Evolutionary conservation across 2,797 vertebrate species (phyloP).

Genomic region (Ibycter americanus): DNA sequence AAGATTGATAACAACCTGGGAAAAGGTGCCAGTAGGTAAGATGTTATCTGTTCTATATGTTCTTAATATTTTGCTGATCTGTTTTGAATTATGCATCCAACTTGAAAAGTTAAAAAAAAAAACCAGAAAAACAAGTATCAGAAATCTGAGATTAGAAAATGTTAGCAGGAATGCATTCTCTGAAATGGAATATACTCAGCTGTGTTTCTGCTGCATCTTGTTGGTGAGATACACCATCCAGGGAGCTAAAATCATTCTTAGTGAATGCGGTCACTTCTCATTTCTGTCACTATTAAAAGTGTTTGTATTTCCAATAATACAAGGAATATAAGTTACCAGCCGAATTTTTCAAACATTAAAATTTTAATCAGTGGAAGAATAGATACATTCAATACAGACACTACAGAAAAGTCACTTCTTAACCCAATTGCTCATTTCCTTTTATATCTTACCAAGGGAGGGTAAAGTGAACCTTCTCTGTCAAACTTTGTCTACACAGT

Average conservation of each 20-base stretch:
- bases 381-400: neutral
- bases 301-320: neutral
- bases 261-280: neutral
- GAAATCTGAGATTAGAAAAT: neutral
- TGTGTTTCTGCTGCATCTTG: neutral
- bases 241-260: neutral
- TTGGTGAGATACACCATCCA: neutral
- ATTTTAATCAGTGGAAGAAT: neutral
- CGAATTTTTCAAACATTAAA: neutral
- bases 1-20: constrained; percentile 92
- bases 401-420: neutral
- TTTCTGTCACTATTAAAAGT: neutral
- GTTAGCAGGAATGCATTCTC: neutral
- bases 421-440: neutral
- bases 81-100: neutral
- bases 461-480: neutral
- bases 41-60: neutral
- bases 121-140: neutral
- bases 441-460: neutral
- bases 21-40: constrained; percentile 91
- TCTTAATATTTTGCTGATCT: neutral
- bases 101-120: neutral
- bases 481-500: neutral
- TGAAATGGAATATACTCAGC: neutral
- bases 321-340: neutral